Evolutionary conservation across 1,140 invertebrate genomes (phyloP).

Genomic region (Microplitis mediator): DNA sequence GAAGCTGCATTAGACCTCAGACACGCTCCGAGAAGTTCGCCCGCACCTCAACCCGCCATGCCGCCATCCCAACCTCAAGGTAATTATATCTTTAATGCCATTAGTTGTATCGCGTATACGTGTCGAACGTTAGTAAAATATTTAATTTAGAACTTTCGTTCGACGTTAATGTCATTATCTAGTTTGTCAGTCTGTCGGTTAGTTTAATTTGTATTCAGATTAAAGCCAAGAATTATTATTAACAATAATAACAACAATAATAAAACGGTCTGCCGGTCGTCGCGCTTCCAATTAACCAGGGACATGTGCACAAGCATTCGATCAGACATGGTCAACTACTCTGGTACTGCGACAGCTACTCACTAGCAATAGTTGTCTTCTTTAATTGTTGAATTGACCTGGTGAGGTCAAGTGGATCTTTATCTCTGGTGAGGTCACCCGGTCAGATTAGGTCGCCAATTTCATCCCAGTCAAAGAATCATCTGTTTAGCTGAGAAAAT

Average conservation of each 20-base stretch:
- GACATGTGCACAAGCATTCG: neutral
- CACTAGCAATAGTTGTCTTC: neutral
- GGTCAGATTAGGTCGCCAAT: conserved; percentile 34
- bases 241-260: neutral
- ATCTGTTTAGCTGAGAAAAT: conserved; percentile 27
- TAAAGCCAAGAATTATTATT: neutral
- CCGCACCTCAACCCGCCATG: conserved; percentile 46
- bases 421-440: conserved; percentile 44
- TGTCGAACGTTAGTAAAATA: conserved; percentile 8
- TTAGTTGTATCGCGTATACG: neutral
- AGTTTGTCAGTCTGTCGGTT: neutral
- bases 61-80: conserved; percentile 51
- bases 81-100: conserved; percentile 28
- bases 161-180: conserved; percentile 5
- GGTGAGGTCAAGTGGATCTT: conserved; percentile 46
- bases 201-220: neutral
- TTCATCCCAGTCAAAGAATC: conserved; percentile 41
- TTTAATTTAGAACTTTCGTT: conserved; percentile 15
- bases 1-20: conserved; percentile 73
- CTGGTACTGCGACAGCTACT: neutral
- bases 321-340: neutral
- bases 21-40: conserved; percentile 62
- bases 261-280: neutral
- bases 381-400: conserved; percentile 49
- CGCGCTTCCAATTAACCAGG: neutral